Percentiles rank a stretch among this genome's conserved stretches.
These are phyloP conservation scores for Hipposideros larvatus DNA, from an alignment of 2,797 vertebrate species.

Conservation along the genomic window DNA sequence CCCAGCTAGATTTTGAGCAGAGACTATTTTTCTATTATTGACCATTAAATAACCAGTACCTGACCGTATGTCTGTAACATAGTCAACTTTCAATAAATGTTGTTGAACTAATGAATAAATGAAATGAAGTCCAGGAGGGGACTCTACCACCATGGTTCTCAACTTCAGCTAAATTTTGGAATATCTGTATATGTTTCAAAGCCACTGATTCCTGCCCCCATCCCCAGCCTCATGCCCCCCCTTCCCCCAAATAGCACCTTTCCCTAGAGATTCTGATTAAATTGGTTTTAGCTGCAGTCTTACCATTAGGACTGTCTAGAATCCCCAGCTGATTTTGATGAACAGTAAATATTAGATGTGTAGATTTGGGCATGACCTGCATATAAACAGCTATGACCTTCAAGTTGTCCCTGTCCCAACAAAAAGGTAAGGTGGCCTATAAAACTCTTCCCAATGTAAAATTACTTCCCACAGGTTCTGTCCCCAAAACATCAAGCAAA, in stretches of 20 bases:
- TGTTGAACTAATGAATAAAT: not conserved
- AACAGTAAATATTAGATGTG: not conserved
- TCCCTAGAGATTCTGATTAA: not conserved
- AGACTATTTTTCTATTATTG: not conserved
- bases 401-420: not conserved
- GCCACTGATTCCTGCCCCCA: not conserved
- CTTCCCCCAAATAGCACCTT: too few species aligned
- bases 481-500: not conserved
- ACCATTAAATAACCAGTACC: not conserved
- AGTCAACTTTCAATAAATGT: not conserved
- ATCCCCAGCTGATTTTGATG: not conserved
- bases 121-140: not conserved
- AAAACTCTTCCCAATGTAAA: not conserved
- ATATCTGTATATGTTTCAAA: not conserved
- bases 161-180: not conserved
- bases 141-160: not conserved
- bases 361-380: not conserved
- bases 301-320: not conserved
- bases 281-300: not conserved
- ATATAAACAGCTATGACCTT: not conserved
- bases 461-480: not conserved
- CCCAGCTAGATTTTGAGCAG: not conserved
- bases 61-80: not conserved
- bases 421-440: not conserved
- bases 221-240: too few species aligned